Evolutionary conservation across 2,888 invertebrate genomes (phyloP).

Genomic region (Apamea epomidion): DNA sequence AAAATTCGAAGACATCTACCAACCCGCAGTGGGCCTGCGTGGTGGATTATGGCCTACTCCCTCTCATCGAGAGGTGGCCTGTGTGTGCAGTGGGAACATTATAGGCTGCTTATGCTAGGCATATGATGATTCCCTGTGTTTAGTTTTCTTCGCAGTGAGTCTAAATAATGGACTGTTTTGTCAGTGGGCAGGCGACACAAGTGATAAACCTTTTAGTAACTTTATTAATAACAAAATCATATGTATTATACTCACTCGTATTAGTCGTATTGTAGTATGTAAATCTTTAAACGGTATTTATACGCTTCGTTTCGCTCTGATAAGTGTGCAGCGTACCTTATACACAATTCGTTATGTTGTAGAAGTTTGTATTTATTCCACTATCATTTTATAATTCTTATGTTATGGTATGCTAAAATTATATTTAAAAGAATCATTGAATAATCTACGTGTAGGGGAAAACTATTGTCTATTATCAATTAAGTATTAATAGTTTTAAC

Average conservation of each 20-base stretch:
- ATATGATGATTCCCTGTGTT: background rate
- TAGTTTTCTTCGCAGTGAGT: background rate
- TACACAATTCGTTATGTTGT: background rate
- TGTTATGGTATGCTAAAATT: background rate
- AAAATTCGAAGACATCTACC: no score
- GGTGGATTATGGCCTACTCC: no score
- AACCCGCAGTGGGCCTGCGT: no score
- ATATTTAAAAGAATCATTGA: background rate
- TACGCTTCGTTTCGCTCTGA: conserved; percentile 16
- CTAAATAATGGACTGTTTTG: background rate
- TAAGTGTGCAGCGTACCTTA: background rate
- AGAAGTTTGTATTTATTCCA: background rate
- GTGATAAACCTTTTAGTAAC: background rate
- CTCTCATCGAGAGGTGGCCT: no score
- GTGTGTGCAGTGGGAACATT: no score
- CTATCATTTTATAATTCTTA: background rate
- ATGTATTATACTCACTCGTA: background rate
- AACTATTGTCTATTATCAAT: no score
- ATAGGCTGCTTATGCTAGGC: no score
- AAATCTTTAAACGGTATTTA: conserved; percentile 33
- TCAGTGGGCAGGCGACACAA: no score
- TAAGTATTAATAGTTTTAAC: background rate
- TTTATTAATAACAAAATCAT: background rate
- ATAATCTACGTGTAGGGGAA: background rate
- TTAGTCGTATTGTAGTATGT: background rate